phyloP scores from a whole-genome alignment of 30 jellyfish, hydroid and myxozoan genomes.

The Cassiopea andromeda region DNA sequence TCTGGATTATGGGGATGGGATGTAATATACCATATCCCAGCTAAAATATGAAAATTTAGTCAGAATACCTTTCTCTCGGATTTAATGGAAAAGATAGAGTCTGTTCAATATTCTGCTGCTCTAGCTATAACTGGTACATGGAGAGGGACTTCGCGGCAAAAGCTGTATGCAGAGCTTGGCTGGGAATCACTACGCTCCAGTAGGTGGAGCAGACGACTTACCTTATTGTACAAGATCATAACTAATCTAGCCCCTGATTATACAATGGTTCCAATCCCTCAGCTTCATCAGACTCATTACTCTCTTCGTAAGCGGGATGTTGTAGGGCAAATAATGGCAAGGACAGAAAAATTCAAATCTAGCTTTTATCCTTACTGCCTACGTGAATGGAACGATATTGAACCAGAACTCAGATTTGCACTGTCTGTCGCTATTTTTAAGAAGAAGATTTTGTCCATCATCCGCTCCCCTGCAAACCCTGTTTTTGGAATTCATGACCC shows the following conservation, averaged over 20 bases:
- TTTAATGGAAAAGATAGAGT: slow-evolving; percentile 54
- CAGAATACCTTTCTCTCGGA: slow-evolving; percentile 29
- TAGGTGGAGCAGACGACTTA: slow-evolving; percentile 43
- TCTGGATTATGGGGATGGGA: slow-evolving; percentile 77
- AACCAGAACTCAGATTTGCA: slow-evolving; percentile 65
- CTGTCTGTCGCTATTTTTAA: slow-evolving; percentile 56
- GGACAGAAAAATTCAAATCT: slow-evolving; percentile 67
- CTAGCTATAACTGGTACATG: slow-evolving; percentile 69
- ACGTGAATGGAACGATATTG: slow-evolving; percentile 63
- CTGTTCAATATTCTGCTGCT: slow-evolving; percentile 74
- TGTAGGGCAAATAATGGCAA: slow-evolving; percentile 62
- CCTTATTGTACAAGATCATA: slow-evolving; percentile 50
- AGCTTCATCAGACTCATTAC: slow-evolving; percentile 56
- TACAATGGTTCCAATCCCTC: slow-evolving; percentile 59
- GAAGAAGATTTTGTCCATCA: slow-evolving; percentile 30
- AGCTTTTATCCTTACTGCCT: slow-evolving; percentile 66
- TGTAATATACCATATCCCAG: slow-evolving; percentile 65
- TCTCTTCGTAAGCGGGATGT: slow-evolving; percentile 62
- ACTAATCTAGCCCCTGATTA: slow-evolving; percentile 60
- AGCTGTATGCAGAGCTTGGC: slow-evolving; percentile 68
- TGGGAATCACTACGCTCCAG: slow-evolving; percentile 66
- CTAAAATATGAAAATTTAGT: slow-evolving; percentile 50
- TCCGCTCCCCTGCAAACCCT: slow-evolving; percentile 48
- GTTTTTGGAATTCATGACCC: slow-evolving; percentile 46
- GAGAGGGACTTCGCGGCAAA: slow-evolving; percentile 62